Evolutionary conservation across 2,888 invertebrate species (phyloP).

Genomic region (Leptinotarsa juncta): DNA sequence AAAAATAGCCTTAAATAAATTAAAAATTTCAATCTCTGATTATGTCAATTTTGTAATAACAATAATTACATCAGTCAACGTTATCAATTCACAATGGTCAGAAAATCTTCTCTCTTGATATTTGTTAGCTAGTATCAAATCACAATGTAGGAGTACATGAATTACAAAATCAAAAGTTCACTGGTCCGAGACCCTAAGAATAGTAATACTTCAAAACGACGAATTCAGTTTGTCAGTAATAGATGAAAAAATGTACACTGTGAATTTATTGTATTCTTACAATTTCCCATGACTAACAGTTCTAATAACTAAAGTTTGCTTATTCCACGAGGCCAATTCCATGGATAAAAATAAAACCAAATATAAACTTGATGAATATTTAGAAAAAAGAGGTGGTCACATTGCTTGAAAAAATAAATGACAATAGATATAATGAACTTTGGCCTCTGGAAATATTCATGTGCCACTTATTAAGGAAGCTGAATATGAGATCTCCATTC

Average conservation of each 20-base stretch:
- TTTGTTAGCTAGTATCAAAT: constrained; percentile 5
- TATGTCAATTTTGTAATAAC: constrained; percentile 28
- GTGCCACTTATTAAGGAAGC: constrained; percentile 1
- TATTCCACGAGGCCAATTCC: too few species aligned
- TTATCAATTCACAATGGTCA: constrained; percentile 28
- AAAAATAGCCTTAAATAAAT: constrained; percentile 37
- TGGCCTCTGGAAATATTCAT: background rate
- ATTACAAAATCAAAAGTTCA: background rate
- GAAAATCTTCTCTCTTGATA: constrained; percentile 10
- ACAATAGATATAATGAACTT: background rate
- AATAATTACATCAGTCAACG: constrained; percentile 36
- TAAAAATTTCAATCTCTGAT: constrained; percentile 27
- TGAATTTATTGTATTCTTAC: too few species aligned
- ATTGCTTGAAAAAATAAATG: background rate
- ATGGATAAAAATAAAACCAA: background rate
- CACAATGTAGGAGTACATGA: background rate
- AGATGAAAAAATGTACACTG: too few species aligned
- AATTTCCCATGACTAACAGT: too few species aligned
- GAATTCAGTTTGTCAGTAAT: too few species aligned
- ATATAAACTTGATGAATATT: too few species aligned
- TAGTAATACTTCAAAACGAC: too few species aligned
- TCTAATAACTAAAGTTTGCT: too few species aligned
- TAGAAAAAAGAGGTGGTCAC: too few species aligned
- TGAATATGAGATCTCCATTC: background rate
- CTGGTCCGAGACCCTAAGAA: background rate